Conservation (phyloP, 2,797 vertebrate species). For the Chromis chromis region DNA sequence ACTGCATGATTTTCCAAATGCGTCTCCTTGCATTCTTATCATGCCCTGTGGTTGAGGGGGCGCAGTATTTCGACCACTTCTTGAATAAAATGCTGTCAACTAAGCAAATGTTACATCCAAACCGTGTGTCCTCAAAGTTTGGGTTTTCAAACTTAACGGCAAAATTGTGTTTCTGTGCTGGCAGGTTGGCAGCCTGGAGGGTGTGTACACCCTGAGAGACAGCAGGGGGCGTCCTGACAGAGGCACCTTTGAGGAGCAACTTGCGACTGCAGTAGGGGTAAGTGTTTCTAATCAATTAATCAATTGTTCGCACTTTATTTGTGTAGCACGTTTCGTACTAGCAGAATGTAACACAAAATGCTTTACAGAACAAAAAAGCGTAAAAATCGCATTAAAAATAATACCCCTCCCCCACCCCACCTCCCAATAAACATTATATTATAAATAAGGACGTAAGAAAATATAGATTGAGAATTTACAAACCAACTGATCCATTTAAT, state of each 20-base stretch:
- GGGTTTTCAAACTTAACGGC: slow-evolving; percentile 30
- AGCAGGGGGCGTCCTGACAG: slow-evolving; percentile 72
- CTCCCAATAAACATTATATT: too few relatives aligned
- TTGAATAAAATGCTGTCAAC: slow-evolving; percentile 15
- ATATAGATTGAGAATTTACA: too few relatives aligned
- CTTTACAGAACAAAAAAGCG: too few relatives aligned
- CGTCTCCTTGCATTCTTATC: not conserved
- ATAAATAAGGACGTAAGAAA: too few relatives aligned
- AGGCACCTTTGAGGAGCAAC: slow-evolving; percentile 64
- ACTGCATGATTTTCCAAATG: not conserved
- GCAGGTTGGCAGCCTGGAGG: slow-evolving; percentile 76
- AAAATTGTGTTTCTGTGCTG: slow-evolving; percentile 38
- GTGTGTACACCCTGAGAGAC: slow-evolving; percentile 70
- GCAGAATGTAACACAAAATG: too few relatives aligned
- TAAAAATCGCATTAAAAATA: too few relatives aligned
- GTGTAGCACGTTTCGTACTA: too few relatives aligned
- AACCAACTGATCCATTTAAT: slow-evolving; percentile 29
- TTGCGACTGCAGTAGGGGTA: slow-evolving; percentile 63
- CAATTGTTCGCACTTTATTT: too few relatives aligned
- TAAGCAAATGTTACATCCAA: not conserved
- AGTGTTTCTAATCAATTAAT: slow-evolving; percentile 38
- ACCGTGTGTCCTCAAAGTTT: slow-evolving; percentile 3
- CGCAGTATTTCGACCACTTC: not conserved
- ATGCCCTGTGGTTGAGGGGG: not conserved
- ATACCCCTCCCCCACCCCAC: too few relatives aligned